These are phyloP conservation scores for Odocoileus virginianus DNA, from an alignment of 2,113 vertebrate genomes.

Conservation along the genomic window DNA sequence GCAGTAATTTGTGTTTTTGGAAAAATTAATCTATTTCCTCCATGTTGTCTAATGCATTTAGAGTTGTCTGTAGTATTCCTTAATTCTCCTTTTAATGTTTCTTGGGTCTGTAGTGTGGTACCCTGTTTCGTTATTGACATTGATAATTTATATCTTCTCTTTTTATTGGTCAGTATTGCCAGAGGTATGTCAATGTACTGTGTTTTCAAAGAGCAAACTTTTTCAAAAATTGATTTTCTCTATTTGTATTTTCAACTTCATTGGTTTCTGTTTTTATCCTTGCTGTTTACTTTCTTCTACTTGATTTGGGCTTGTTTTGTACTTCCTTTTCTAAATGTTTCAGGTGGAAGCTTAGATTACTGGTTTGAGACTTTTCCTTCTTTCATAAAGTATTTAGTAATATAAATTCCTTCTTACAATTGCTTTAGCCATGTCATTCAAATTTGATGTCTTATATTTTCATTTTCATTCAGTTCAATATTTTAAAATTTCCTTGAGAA, in stretches of 20 bases:
- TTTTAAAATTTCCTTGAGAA: neutral
- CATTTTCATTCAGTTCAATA: neutral
- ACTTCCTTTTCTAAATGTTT: neutral
- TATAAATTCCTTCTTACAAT: neutral
- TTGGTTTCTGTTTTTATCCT: neutral
- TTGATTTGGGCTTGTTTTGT: neutral
- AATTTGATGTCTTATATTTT: neutral
- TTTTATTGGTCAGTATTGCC: neutral
- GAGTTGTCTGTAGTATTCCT: neutral
- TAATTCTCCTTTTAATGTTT: no score
- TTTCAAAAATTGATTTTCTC: neutral
- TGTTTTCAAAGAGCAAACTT: neutral
- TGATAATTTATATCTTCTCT: neutral
- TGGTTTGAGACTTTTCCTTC: neutral
- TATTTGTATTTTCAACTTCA: neutral
- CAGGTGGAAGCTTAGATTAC: neutral
- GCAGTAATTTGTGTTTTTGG: neutral
- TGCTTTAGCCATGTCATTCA: neutral
- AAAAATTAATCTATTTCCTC: neutral
- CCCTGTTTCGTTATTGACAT: neutral
- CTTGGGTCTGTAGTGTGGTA: rapidly evolving
- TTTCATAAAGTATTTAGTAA: neutral
- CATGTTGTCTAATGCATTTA: neutral
- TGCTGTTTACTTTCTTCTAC: neutral
- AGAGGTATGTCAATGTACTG: neutral